Conservation (phyloP, 1,140 invertebrate genomes). For the Ectropis grisescens region DNA sequence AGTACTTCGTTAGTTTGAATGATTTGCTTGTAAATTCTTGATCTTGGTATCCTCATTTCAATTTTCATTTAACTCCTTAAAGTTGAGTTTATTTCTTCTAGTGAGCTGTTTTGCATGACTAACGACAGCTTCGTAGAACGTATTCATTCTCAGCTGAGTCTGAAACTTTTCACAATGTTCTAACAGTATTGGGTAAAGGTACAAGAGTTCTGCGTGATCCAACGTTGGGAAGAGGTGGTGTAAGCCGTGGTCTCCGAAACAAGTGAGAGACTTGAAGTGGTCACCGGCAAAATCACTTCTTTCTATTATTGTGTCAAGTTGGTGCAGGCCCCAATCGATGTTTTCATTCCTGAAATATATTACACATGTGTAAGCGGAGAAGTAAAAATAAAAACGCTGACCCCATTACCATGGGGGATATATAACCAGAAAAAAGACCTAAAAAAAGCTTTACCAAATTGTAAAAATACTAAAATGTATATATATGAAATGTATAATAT, state of each 20-base stretch:
- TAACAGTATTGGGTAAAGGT: no score
- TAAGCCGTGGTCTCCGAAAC: neutral
- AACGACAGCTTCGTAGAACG: slow-evolving; percentile 2
- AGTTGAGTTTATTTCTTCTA: slow-evolving; percentile 1
- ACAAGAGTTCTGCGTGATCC: neutral
- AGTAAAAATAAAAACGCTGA: no score
- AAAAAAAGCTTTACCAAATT: no score
- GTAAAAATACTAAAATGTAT: no score
- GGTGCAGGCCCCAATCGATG: neutral
- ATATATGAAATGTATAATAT: no score
- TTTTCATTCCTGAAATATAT: neutral
- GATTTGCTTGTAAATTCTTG: no score
- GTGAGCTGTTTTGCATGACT: slow-evolving; percentile 4
- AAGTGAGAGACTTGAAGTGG: neutral
- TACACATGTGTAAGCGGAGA: no score
- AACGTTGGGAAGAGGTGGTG: neutral
- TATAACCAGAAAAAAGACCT: no score
- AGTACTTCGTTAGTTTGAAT: no score
- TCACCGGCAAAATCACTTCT: neutral
- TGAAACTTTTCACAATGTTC: neutral
- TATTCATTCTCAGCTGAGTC: neutral
- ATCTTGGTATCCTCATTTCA: no score
- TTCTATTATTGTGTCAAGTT: neutral
- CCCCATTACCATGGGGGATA: no score
- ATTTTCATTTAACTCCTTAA: slow-evolving; percentile 3